Evolutionary conservation across 2,888 invertebrate species (phyloP).

Genomic region (Sphaerophoria taeniata): DNA sequence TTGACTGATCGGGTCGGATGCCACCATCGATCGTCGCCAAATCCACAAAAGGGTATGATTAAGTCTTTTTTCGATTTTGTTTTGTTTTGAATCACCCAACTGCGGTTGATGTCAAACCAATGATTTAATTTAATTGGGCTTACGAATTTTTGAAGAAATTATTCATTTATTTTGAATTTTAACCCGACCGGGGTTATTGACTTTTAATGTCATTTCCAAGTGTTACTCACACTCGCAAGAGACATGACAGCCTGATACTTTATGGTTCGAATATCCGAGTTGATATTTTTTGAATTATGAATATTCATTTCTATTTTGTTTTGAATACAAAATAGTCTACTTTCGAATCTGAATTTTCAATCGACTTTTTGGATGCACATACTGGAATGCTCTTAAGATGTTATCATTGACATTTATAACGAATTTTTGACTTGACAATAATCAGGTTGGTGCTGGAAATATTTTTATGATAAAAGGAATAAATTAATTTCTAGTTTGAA

Average conservation of each 20-base stretch:
- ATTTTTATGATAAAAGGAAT: slow-evolving; percentile 15
- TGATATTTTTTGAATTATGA: slow-evolving; percentile 26
- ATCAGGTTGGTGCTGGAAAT: slow-evolving; percentile 35
- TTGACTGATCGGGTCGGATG: neutral
- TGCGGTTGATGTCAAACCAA: neutral
- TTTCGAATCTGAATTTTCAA: slow-evolving; percentile 5
- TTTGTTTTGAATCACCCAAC: neutral
- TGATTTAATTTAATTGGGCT: slow-evolving; percentile 2
- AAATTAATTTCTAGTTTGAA: neutral
- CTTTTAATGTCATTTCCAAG: slow-evolving; percentile 17
- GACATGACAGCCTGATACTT: slow-evolving; percentile 1
- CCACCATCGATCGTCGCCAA: neutral
- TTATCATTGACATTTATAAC: slow-evolving; percentile 51
- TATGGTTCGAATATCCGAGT: slow-evolving; percentile 5
- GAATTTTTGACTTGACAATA: slow-evolving; percentile 27
- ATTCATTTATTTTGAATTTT: neutral
- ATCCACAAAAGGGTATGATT: neutral
- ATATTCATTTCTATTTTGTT: slow-evolving; percentile 9
- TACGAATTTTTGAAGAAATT: neutral
- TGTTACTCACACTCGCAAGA: neutral
- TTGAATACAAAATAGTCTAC: neutral
- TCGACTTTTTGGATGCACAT: slow-evolving; percentile 13
- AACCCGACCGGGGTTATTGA: slow-evolving; percentile 25
- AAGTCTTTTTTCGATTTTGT: neutral
- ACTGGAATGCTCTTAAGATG: slow-evolving; percentile 34